phyloP scores from a whole-genome alignment of 2,113 vertebrate genomes.

The Melospiza melodia region DNA sequence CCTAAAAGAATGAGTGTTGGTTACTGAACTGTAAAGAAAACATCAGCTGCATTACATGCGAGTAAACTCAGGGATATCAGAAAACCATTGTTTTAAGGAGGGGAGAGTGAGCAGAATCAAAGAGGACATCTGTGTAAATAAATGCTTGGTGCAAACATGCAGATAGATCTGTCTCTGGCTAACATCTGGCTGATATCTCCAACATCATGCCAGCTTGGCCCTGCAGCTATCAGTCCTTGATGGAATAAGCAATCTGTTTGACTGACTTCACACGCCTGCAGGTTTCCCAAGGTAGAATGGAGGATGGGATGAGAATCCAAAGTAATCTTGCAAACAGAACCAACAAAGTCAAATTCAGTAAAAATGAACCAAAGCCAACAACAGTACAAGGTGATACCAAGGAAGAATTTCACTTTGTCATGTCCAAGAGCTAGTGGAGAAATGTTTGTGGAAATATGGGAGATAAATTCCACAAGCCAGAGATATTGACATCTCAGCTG shows the following conservation, averaged over 20 bases:
- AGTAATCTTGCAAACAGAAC: background rate
- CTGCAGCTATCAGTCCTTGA: background rate
- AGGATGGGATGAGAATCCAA: background rate
- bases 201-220: background rate
- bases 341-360: background rate
- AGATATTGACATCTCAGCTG: background rate
- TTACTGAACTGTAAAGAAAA: background rate
- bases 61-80: background rate
- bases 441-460: background rate
- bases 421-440: background rate
- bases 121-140: background rate
- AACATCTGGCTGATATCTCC: background rate
- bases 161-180: background rate
- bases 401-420: background rate
- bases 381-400: background rate
- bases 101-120: background rate
- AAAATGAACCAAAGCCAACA: background rate
- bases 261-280: background rate
- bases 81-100: background rate
- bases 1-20: background rate
- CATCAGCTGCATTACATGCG: background rate
- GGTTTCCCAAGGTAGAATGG: background rate
- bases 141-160: background rate
- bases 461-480: background rate
- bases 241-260: background rate